Conservation (phyloP, 2,888 invertebrate species). For the Diarsia dahlii region DNA sequence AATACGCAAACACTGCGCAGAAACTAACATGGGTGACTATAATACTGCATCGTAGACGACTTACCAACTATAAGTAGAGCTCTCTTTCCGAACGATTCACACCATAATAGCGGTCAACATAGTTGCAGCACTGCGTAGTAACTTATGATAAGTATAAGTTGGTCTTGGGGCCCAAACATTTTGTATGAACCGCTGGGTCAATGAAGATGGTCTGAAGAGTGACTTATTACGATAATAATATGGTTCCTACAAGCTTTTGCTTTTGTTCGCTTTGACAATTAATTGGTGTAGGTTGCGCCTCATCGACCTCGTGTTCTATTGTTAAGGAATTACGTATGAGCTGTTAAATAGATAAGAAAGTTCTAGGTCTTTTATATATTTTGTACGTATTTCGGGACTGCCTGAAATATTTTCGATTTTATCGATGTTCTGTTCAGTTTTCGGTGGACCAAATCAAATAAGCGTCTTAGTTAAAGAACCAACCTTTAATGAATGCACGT, state of each 20-base stretch:
- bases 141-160: background rate
- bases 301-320: slow-evolving; percentile 49
- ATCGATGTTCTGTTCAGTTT: too few species aligned
- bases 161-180: background rate
- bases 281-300: slow-evolving; percentile 59
- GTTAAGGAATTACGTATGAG: slow-evolving; percentile 39
- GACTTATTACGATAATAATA: slow-evolving; percentile 53
- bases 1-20: slow-evolving; percentile 41
- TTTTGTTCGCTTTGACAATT: slow-evolving; percentile 54
- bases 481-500: too few species aligned
- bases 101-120: slow-evolving; percentile 25
- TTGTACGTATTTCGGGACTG: background rate
- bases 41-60: slow-evolving; percentile 40
- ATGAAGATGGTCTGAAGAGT: background rate
- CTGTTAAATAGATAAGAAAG: slow-evolving; percentile 13
- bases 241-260: slow-evolving; percentile 51
- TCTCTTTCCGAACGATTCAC: slow-evolving; percentile 6
- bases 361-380: slow-evolving; percentile 5
- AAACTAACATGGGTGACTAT: slow-evolving; percentile 57
- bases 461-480: too few species aligned
- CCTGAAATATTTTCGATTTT: background rate
- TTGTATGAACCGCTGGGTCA: background rate
- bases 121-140: slow-evolving; percentile 24
- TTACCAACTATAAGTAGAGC: slow-evolving; percentile 38
- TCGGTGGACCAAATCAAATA: too few species aligned